phyloP scores from a whole-genome alignment of 2,113 vertebrate genomes.

The Lethenteron reissneri region DNA sequence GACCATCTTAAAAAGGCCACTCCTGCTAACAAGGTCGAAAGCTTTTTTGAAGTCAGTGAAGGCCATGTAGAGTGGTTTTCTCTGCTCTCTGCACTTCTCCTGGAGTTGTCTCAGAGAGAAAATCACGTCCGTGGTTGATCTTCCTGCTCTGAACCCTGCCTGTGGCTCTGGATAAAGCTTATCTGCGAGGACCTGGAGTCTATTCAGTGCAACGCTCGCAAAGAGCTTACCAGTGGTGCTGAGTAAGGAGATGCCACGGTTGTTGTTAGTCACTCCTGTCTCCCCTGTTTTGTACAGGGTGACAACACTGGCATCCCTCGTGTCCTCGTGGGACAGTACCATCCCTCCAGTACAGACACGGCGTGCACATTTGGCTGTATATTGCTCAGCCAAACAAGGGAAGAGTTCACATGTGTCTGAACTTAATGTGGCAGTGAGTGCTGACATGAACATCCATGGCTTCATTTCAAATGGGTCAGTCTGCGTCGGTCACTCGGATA shows the following conservation, averaged over 20 bases:
- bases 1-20: not conserved
- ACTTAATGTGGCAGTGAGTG: too few species aligned
- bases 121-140: not conserved
- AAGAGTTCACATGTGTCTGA: too few species aligned
- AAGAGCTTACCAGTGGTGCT: not conserved
- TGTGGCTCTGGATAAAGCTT: not conserved
- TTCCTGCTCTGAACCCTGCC: slow-evolving; percentile 3
- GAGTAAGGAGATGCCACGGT: not conserved
- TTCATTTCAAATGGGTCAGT: too few species aligned
- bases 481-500: too few species aligned
- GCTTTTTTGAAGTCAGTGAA: slow-evolving; percentile 9
- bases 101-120: not conserved
- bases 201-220: not conserved
- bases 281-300: slow-evolving; percentile 8
- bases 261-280: slow-evolving; percentile 7
- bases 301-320: slow-evolving; percentile 7
- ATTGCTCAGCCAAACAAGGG: too few species aligned
- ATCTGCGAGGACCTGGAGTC: not conserved
- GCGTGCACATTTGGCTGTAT: not conserved
- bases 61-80: not conserved
- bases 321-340: slow-evolving; percentile 2
- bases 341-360: slow-evolving; percentile 2
- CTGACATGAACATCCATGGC: too few species aligned
- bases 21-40: slow-evolving; percentile 4
- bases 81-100: not conserved